A percentile compares a stretch with the other conserved stretches of the same genome.
These are phyloP conservation scores for Cydia splendana DNA, from an alignment of 1,140 invertebrate species.

Conservation along the genomic window DNA sequence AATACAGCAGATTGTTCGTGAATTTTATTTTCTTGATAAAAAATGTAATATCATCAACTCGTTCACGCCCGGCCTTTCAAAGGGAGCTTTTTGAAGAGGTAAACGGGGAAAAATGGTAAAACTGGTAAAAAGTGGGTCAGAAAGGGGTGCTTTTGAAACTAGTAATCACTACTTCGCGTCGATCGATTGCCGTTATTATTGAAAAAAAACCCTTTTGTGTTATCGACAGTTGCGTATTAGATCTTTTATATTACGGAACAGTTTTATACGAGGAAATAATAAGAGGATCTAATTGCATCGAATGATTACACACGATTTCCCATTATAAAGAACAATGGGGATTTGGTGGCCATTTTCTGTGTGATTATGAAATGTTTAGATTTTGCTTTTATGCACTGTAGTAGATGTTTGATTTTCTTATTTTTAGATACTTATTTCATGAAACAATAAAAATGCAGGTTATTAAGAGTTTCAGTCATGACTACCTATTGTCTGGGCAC, in stretches of 20 bases:
- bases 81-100: conserved; percentile 74
- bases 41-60: conserved; percentile 80
- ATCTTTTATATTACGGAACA: conserved; percentile 47
- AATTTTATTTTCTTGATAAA: conserved; percentile 74
- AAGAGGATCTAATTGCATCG: conserved; percentile 40
- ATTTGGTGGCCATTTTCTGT: not conserved
- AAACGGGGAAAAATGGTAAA: conserved; percentile 71
- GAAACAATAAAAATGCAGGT: too few species aligned
- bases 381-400: too few species aligned
- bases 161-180: conserved; percentile 75
- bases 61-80: conserved; percentile 79
- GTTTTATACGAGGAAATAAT: conserved; percentile 41
- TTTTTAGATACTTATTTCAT: too few species aligned
- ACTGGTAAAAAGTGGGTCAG: conserved; percentile 78
- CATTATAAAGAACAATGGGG: conserved; percentile 43
- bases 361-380: not conserved
- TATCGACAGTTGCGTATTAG: conserved; percentile 59
- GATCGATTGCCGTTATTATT: conserved; percentile 78
- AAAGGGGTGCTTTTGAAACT: conserved; percentile 77
- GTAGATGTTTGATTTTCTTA: too few species aligned
- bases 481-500: too few species aligned
- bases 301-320: conserved; percentile 34
- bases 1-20: conserved; percentile 78
- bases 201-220: conserved; percentile 61
- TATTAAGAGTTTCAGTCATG: too few species aligned